Conservation (phyloP, 2,888 invertebrate species). For the Sminthurides aquaticus region DNA sequence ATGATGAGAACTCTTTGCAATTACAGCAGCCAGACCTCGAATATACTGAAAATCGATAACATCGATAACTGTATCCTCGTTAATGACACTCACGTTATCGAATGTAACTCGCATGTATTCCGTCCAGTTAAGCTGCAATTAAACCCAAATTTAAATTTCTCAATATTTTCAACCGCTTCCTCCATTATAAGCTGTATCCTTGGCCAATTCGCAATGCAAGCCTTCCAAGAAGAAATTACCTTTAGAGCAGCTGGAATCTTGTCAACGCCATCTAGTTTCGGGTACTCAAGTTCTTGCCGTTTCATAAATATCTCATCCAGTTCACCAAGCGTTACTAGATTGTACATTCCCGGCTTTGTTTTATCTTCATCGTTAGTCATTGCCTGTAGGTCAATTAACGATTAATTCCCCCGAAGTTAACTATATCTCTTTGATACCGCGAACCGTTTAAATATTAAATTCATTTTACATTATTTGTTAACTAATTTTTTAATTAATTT, state of each 20-base stretch:
- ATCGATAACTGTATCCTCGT: slow-evolving; percentile 29
- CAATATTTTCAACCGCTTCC: too few species aligned
- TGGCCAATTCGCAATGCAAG: too few species aligned
- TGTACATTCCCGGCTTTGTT: slow-evolving; percentile 34
- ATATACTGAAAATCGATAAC: slow-evolving; percentile 37
- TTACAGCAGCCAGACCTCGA: slow-evolving; percentile 26
- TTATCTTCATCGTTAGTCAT: slow-evolving; percentile 32
- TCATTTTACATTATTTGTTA: too few species aligned
- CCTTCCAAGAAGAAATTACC: too few species aligned
- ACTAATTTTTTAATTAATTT: too few species aligned
- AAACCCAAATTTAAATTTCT: background rate
- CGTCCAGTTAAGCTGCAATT: slow-evolving; percentile 35
- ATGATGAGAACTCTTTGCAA: slow-evolving; percentile 21
- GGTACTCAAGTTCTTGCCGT: slow-evolving; percentile 14
- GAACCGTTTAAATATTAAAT: too few species aligned
- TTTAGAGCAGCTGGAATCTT: slow-evolving; percentile 1
- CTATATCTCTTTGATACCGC: too few species aligned
- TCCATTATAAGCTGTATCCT: too few species aligned
- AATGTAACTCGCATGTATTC: slow-evolving; percentile 33
- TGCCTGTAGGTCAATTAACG: slow-evolving; percentile 20
- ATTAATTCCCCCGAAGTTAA: too few species aligned
- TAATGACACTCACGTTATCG: slow-evolving; percentile 26
- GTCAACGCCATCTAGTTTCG: slow-evolving; percentile 4
- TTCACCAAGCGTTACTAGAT: slow-evolving; percentile 31
- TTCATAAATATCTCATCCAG: slow-evolving; percentile 27